These are phyloP conservation scores for Mythimna albipuncta DNA, from an alignment of 2,888 invertebrate species.

Conservation along the genomic window DNA sequence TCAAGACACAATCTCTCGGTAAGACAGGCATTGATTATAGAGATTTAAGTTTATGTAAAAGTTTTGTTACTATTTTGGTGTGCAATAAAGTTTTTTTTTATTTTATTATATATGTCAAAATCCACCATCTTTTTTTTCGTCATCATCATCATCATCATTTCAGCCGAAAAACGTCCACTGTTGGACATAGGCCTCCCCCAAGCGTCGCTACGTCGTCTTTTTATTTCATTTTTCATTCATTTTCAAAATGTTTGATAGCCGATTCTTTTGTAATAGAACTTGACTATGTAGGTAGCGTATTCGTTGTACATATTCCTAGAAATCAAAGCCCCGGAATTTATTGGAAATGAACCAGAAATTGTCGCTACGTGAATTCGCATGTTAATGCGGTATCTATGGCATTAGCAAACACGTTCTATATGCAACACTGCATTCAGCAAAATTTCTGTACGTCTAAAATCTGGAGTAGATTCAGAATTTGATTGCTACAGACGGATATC, in stretches of 20 bases:
- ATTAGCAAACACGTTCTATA: conserved; percentile 39
- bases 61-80: too few relatives aligned
- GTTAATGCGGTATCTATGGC: conserved; percentile 20
- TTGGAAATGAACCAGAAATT: conserved; percentile 42
- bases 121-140: too few relatives aligned
- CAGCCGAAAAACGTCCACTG: too few relatives aligned
- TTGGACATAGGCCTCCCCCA: too few relatives aligned
- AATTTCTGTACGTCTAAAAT: conserved; percentile 20
- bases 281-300: neutral
- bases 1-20: too few relatives aligned
- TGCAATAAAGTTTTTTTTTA: too few relatives aligned
- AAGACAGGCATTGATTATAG: too few relatives aligned
- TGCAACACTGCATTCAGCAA: conserved; percentile 36
- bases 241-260: neutral
- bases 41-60: too few relatives aligned
- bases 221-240: neutral
- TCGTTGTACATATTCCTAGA: neutral
- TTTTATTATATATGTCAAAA: too few relatives aligned
- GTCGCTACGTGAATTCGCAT: conserved; percentile 38
- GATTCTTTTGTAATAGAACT: neutral
- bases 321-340: conserved; percentile 33
- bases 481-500: neutral
- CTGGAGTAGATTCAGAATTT: conserved; percentile 22
- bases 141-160: too few relatives aligned
- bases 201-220: too few relatives aligned